phyloP scores from a whole-genome alignment of 2,888 invertebrate genomes.

The Euproctis similis region DNA sequence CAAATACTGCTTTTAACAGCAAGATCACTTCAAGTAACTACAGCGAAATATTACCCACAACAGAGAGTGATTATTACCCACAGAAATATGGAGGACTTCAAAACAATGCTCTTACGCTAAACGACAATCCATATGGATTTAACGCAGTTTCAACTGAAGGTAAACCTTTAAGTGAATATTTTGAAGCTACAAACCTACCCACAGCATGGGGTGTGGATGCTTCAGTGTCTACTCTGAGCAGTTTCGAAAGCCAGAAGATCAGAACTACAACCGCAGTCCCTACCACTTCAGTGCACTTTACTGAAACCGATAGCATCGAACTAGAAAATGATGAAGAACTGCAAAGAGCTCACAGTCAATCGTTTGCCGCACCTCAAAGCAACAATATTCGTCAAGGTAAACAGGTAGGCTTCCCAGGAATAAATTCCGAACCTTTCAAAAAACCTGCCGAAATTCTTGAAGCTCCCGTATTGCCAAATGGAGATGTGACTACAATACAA shows the following conservation, averaged over 20 bases:
- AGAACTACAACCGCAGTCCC: conserved; percentile 40
- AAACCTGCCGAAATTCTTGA: conserved; percentile 61
- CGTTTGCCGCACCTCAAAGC: conserved; percentile 78
- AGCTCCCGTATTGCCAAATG: conserved; percentile 50
- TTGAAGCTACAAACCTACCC: conserved; percentile 61
- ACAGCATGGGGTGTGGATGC: conserved; percentile 62
- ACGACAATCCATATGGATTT: conserved; percentile 62
- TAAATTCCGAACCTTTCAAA: conserved; percentile 37
- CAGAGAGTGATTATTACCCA: conserved; percentile 36
- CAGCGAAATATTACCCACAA: conserved; percentile 43
- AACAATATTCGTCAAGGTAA: conserved; percentile 60
- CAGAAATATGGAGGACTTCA: conserved; percentile 59
- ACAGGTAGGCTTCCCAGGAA: conserved; percentile 32
- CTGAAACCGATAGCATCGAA: conserved; percentile 60
- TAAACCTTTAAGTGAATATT: conserved; percentile 63
- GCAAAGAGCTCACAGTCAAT: conserved; percentile 82
- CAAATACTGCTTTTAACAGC: conserved; percentile 57
- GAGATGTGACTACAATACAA: conserved; percentile 41
- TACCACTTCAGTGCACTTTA: conserved; percentile 51
- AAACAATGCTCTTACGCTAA: conserved; percentile 49
- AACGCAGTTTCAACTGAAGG: conserved; percentile 56
- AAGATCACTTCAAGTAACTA: conserved; percentile 38
- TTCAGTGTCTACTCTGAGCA: conserved; percentile 41
- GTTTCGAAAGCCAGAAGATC: conserved; percentile 62
- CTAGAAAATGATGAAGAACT: conserved; percentile 78